Base-by-base conservation (phyloP, 2,888 invertebrate genomes). In the Sarcophaga subvicina region DNA sequence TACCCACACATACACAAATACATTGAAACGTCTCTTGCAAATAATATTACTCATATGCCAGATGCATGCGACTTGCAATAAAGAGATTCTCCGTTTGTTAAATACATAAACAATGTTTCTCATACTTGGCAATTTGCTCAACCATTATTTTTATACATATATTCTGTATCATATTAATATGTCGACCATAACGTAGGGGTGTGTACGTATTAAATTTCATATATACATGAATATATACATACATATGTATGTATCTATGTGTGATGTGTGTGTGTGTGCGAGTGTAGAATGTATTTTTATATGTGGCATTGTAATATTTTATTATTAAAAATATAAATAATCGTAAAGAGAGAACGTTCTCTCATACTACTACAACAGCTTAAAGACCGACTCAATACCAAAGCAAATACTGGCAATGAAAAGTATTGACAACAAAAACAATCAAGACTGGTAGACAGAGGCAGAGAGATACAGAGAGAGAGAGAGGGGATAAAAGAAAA, bases 271-370 rank as follows among this genome's bases (percentile, higher is more conserved):
- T 27, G 37, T 37, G 2, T 37, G 8, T 37, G 8, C 27, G 27
- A 6, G 6, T 37, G 8, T 10, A 8, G 37, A 37, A 37, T 37
- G 10, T 0, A 37, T 37, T 8, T 37, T 8, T 37, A 37, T 37
- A 37, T 37, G 37, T 37, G 37, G 37, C 37, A 66, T 66, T 64
- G 47, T 66, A 45, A 37, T 59, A 8, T 70, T 69, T 69, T 45
- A 20, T 71, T 71, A 76, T 66, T 81, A 73, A 78, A 73, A 66
- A 47, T 67, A 22, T 27, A 64, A 64, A 73, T 73, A 47, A 76
- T 70, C 45, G 63, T 81, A 76, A 76, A 63, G 69, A 63, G 22
- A 64, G 14, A 10, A 54, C 22, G 3, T n/a, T 27, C 5, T n/a
- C 12, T 27, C 49, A 17, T 69, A 22, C 27, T 25, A 54, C 17